Evolutionary conservation across 2,113 vertebrate species (phyloP).

Genomic region (Triplophysa rosa): DNA sequence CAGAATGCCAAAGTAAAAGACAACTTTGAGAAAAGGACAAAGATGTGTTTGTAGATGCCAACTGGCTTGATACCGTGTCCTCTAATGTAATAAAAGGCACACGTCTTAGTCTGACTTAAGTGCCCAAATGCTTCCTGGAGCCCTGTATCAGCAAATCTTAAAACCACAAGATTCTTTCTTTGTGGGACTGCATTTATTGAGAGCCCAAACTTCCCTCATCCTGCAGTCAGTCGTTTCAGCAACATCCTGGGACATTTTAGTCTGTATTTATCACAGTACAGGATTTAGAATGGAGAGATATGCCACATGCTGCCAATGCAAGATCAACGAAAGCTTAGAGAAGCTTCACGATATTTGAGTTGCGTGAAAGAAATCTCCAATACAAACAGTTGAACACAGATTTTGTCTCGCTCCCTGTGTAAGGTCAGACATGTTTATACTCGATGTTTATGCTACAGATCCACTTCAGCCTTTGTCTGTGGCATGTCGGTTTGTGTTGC

Average conservation of each 20-base stretch:
- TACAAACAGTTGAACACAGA: neutral
- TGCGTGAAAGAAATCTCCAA: neutral
- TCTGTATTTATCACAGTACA: neutral
- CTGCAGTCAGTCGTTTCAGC: neutral
- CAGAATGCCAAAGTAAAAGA: too few species aligned
- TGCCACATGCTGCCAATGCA: neutral
- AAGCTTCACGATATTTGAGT: slow-evolving; percentile 2
- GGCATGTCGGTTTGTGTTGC: too few species aligned
- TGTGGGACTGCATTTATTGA: neutral
- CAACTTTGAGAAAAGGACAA: too few species aligned
- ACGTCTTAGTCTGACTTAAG: too few species aligned
- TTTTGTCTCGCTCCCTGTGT: neutral
- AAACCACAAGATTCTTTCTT: neutral
- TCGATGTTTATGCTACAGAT: too few species aligned
- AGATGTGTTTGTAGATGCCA: too few species aligned
- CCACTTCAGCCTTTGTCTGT: too few species aligned
- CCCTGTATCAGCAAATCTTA: too few species aligned
- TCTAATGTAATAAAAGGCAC: too few species aligned
- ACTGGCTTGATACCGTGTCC: too few species aligned
- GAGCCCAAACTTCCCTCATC: neutral
- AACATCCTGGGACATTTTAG: neutral
- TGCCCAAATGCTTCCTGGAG: too few species aligned
- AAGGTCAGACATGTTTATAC: too few species aligned
- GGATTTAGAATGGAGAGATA: neutral
- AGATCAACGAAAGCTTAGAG: neutral